Evolutionary conservation across 2,797 vertebrate species (phyloP).

Genomic region (Vireo griseus): DNA sequence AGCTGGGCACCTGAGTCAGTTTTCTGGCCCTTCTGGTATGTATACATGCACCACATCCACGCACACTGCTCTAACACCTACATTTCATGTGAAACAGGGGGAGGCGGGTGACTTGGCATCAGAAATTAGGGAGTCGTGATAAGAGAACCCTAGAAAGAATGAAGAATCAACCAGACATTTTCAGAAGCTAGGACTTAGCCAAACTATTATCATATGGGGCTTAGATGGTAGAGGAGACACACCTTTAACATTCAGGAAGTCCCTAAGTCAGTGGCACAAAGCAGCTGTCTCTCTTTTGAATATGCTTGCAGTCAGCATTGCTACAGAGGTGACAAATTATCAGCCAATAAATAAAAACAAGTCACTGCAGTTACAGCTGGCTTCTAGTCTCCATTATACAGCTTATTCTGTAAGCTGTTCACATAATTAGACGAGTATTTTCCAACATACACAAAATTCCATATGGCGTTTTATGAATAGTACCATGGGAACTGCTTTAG

Average conservation of each 20-base stretch:
- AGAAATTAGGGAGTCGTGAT: background rate
- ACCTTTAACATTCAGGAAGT: background rate
- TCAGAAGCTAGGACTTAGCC: background rate
- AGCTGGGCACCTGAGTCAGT: background rate
- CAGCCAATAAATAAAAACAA: background rate
- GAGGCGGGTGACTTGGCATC: background rate
- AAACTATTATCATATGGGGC: background rate
- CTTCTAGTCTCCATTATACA: background rate
- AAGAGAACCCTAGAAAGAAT: background rate
- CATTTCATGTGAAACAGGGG: background rate
- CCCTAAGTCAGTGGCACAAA: background rate
- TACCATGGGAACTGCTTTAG: background rate
- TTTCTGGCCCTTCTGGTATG: background rate
- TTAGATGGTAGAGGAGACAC: background rate
- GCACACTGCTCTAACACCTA: background rate
- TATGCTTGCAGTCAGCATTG: background rate
- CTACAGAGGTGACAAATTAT: background rate
- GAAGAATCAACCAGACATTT: background rate
- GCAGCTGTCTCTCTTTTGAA: background rate
- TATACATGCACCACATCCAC: accelerated
- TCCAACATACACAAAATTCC: constrained; percentile 6
- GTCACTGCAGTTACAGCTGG: background rate
- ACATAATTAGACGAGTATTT: background rate
- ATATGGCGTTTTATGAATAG: constrained; percentile 1
- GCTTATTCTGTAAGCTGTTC: background rate